These are phyloP conservation scores for Macrotis lagotis DNA, from an alignment of 2,113 vertebrate species.

Conservation along the genomic window DNA sequence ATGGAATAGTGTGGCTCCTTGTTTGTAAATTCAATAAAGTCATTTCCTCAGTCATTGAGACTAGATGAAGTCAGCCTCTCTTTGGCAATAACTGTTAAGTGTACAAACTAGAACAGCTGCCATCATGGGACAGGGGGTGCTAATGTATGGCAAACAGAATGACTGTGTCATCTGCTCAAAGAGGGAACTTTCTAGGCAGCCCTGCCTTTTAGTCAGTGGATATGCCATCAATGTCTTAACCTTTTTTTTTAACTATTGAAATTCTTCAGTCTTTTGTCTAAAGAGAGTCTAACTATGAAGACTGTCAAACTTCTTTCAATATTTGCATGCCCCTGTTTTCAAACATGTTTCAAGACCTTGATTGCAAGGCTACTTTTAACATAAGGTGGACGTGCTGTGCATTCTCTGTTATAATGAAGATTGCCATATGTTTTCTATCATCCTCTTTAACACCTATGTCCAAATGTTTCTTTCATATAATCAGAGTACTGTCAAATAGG, in stretches of 20 bases:
- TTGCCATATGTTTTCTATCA: constrained; percentile 18
- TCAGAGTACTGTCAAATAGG: background rate
- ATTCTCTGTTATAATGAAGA: background rate
- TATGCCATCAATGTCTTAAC: background rate
- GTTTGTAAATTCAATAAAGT: constrained; percentile 83
- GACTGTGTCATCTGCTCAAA: constrained; percentile 43
- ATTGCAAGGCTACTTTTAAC: constrained; percentile 25
- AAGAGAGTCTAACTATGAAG: constrained; percentile 58
- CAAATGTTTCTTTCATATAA: constrained; percentile 14
- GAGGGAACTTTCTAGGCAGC: constrained; percentile 27
- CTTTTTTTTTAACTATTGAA: constrained; percentile 18
- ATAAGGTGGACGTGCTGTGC: background rate
- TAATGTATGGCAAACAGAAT: constrained; percentile 20
- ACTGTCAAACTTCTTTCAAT: constrained; percentile 44
- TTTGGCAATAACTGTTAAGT: constrained; percentile 62
- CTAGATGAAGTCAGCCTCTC: constrained; percentile 66
- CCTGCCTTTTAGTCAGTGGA: background rate
- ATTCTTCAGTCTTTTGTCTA: constrained; percentile 51
- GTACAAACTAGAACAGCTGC: constrained; percentile 44
- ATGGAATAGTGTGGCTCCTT: constrained; percentile 80
- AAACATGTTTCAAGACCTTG: constrained; percentile 49
- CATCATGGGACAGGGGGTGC: constrained; percentile 52
- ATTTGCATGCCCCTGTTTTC: constrained; percentile 58
- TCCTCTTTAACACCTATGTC: constrained; percentile 17
- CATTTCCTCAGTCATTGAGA: constrained; percentile 78